phyloP scores from a whole-genome alignment of 2,113 vertebrate species.

The Grallaria varia region DNA sequence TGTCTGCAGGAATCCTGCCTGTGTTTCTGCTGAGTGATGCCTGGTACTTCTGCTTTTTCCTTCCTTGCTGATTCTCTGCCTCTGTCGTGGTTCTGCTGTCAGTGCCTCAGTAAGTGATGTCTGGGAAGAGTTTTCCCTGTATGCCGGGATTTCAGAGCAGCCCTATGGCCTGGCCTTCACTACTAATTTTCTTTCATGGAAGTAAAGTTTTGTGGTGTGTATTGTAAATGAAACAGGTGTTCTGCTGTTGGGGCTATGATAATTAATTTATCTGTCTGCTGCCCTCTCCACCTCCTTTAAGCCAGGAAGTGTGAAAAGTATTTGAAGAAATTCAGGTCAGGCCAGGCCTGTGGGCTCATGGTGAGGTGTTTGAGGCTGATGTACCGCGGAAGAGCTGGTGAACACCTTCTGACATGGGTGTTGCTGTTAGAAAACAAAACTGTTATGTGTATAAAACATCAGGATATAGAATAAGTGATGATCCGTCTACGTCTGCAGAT shows the following conservation, averaged over 20 bases:
- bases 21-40: neutral
- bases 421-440: neutral
- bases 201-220: neutral
- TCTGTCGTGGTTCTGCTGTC: neutral
- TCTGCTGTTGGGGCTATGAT: neutral
- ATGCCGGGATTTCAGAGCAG: neutral
- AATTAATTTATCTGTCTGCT: neutral
- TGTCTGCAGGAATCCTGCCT: neutral
- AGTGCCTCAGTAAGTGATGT: neutral
- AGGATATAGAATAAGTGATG: neutral
- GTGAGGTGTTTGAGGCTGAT: neutral
- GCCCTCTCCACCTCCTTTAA: neutral
- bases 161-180: no score
- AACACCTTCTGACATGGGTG: neutral
- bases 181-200: neutral
- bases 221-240: neutral
- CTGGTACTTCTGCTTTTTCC: neutral
- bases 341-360: neutral
- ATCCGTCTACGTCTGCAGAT: neutral
- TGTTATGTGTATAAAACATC: fast-evolving
- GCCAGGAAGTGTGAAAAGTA: neutral
- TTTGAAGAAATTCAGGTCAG: neutral
- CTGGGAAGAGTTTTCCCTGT: neutral
- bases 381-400: neutral
- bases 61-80: neutral